Conservation (phyloP, 2,888 invertebrate genomes). For the Eilema caniola region DNA sequence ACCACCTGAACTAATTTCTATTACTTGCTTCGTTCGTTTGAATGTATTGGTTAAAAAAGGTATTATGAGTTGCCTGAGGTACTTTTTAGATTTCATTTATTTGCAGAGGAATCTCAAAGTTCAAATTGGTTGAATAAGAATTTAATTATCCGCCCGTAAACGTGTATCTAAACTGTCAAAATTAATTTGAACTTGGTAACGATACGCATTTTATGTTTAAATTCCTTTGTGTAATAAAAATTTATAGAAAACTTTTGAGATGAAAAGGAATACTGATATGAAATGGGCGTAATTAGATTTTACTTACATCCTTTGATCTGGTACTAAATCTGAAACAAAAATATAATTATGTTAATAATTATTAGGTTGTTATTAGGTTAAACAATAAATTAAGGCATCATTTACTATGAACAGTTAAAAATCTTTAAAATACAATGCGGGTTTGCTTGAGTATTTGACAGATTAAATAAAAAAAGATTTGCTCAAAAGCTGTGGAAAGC, state of each 20-base stretch:
- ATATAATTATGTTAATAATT: background rate
- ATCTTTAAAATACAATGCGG: too few species aligned
- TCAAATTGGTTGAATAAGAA: slow-evolving; percentile 18
- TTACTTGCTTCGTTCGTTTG: slow-evolving; percentile 56
- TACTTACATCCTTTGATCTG: slow-evolving; percentile 20
- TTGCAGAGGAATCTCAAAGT: slow-evolving; percentile 18
- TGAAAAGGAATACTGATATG: background rate
- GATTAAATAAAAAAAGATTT: too few species aligned
- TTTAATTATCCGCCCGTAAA: slow-evolving; percentile 23
- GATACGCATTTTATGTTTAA: slow-evolving; percentile 12
- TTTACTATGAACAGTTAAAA: too few species aligned
- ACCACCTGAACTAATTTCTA: slow-evolving; percentile 68
- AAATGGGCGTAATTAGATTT: background rate
- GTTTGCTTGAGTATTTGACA: too few species aligned
- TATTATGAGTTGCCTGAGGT: slow-evolving; percentile 21
- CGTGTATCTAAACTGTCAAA: slow-evolving; percentile 7
- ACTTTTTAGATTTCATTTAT: slow-evolving; percentile 21
- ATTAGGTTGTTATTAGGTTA: too few species aligned
- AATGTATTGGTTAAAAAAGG: slow-evolving; percentile 46
- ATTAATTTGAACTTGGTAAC: slow-evolving; percentile 20
- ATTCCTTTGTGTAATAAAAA: slow-evolving; percentile 14
- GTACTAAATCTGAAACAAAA: slow-evolving; percentile 20
- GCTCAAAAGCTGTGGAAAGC: too few species aligned
- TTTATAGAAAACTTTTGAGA: background rate
- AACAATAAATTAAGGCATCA: too few species aligned